Base-by-base conservation (phyloP, 2,113 vertebrate species). In the Tangachromis dhanisi region DNA sequence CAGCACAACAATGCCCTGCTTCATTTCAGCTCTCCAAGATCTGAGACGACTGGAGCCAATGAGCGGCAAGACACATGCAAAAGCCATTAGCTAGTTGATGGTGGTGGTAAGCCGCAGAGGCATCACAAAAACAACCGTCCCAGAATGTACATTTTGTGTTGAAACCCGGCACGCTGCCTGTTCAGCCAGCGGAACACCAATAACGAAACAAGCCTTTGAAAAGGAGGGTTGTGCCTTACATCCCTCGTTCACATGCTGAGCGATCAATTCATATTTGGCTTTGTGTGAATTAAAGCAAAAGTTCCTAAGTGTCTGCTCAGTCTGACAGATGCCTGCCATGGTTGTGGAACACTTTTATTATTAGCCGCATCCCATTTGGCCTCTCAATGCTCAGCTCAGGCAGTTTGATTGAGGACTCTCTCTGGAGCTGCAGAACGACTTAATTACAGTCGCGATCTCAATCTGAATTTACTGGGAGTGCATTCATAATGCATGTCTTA, bases 31-130 rank as follows among this genome's bases (percentile, higher is more conserved):
- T 84, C 83, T 89, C 87, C 21, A 21, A 89, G 86, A 91, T 88
- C 85, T 84, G 80, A 94, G 86, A 90, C 85, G 21, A 10, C 91
- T 80, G 88, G 89, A 95, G 93, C 93, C 93, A 88, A 82, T 47
- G 83, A 88, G 87, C 89, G 54, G 86, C 86, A 6, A 66, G 84
- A 79, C 89, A 91, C 91, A 95, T 94, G 93, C 88, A 95, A 91
- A 92, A 95, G 89, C 92, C 90, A 96, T 95, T 94, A 93, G 88
- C 49, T 51, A 80, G 87, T 87, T 79, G 73, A 94, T 86, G 87
- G 83, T 68, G 81, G 91, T 79, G 91, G 92, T 92, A 90, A 85
- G 91, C 93, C 92, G 42, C 91, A 90, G 81, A 89, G 90, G 84
- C 90, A 87, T 88, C 63, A 68, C 90, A 89, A 87, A 89, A 92